Percentiles rank a stretch among this genome's conserved stretches.
Evolutionary conservation across 1,140 invertebrate genomes (phyloP).

Genomic region (Drosophila insularis): DNA sequence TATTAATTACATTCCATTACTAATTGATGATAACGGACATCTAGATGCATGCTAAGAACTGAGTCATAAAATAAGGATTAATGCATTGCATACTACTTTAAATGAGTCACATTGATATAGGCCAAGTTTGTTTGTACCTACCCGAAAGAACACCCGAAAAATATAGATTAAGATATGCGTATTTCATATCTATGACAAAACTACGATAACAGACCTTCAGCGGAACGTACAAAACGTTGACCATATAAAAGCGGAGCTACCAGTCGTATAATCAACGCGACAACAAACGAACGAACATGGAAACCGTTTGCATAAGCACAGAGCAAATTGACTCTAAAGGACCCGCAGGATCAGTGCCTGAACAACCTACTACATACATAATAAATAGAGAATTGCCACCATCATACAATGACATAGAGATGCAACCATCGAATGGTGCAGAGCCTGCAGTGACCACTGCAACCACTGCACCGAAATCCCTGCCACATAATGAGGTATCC

Average conservation of each 20-base stretch:
- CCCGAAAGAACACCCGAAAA: not conserved
- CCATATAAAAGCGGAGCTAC: not conserved
- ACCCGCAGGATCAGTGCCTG: not conserved
- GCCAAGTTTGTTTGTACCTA: not conserved
- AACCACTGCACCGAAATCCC: not conserved
- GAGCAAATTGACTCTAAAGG: not conserved
- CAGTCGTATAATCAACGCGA: not conserved
- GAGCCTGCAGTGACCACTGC: not conserved
- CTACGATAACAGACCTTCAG: not conserved
- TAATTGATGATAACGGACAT: not conserved
- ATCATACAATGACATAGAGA: not conserved
- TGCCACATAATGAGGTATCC: too few relatives aligned
- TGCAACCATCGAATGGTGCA: not conserved
- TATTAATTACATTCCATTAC: not conserved
- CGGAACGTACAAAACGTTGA: not conserved
- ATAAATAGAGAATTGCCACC: not conserved
- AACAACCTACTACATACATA: not conserved
- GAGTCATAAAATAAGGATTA: conserved; percentile 3
- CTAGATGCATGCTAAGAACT: not conserved
- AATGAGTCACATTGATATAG: not conserved
- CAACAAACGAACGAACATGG: conserved; percentile 1
- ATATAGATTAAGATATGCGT: not conserved
- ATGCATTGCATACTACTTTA: not conserved
- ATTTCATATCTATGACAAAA: not conserved
- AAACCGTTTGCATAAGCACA: not conserved